phyloP scores from a whole-genome alignment of 1,140 invertebrate species.

The Drosophila novamexicana region DNA sequence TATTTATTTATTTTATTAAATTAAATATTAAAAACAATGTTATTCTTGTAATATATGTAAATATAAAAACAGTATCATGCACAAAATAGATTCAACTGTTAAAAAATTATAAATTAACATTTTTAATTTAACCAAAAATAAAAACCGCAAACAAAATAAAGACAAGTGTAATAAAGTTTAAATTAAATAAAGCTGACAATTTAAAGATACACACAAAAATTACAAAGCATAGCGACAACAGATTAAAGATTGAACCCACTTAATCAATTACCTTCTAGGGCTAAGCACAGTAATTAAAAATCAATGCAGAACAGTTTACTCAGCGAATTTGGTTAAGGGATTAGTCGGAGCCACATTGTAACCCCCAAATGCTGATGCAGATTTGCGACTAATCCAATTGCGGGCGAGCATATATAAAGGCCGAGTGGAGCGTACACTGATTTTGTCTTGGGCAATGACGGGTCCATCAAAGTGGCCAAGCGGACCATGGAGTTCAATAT shows the following conservation, averaged over 20 bases:
- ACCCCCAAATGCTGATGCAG: conserved; percentile 48
- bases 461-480: conserved; percentile 20
- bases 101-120: too few species aligned
- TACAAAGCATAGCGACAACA: background rate
- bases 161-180: background rate
- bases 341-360: conserved; percentile 63
- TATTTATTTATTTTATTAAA: too few species aligned
- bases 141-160: too few species aligned
- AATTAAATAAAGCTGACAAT: background rate
- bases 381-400: conserved; percentile 61
- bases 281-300: conserved; percentile 20
- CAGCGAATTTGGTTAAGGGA: conserved; percentile 56
- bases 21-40: too few species aligned
- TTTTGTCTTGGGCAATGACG: conserved; percentile 69
- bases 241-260: conserved; percentile 9
- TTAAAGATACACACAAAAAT: background rate
- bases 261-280: conserved; percentile 13
- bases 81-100: too few species aligned
- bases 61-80: too few species aligned
- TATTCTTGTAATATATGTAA: too few species aligned
- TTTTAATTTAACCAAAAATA: too few species aligned
- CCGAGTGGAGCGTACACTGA: conserved; percentile 25
- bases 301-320: conserved; percentile 51
- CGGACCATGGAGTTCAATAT: conserved; percentile 58
- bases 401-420: conserved; percentile 54